A percentile compares a stretch with the other conserved stretches of the same genome.
Conservation (phyloP, 64 coral and sea anemone species). For the Montipora foliosa region DNA sequence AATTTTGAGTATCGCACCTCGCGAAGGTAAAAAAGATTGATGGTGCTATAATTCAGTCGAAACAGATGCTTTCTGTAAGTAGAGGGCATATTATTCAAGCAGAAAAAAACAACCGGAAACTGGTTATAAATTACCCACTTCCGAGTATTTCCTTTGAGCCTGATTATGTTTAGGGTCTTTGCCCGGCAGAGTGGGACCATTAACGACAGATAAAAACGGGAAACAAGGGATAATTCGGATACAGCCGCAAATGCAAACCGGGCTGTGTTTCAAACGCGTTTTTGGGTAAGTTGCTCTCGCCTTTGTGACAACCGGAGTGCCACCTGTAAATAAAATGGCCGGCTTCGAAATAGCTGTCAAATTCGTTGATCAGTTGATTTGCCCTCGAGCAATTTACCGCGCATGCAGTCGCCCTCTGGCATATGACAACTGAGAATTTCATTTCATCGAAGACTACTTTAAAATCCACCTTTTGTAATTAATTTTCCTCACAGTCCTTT, state of each 20-base stretch:
- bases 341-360: conserved; percentile 39
- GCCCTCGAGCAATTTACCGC: conserved; percentile 2
- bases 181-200: background rate
- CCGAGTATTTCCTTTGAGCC: conserved; percentile 38
- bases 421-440: conserved; percentile 8
- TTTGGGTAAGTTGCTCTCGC: conserved; percentile 45
- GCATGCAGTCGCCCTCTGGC: background rate
- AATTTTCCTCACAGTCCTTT: background rate
- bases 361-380: conserved; percentile 34
- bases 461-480: background rate
- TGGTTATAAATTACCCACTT: conserved; percentile 51
- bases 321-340: conserved; percentile 23
- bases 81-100: background rate
- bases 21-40: background rate
- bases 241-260: conserved; percentile 14
- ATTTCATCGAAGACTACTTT: conserved; percentile 3
- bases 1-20: background rate
- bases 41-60: background rate
- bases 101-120: conserved; percentile 42
- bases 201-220: conserved; percentile 21
- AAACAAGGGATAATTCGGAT: conserved; percentile 12
- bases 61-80: background rate
- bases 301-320: conserved; percentile 26
- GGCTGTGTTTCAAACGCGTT: background rate
- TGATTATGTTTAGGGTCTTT: background rate